A percentile compares a stretch with the other conserved stretches of the same genome.
phyloP scores from a whole-genome alignment of 30 jellyfish, hydroid and myxozoan genomes.

The Cassiopea andromeda region DNA sequence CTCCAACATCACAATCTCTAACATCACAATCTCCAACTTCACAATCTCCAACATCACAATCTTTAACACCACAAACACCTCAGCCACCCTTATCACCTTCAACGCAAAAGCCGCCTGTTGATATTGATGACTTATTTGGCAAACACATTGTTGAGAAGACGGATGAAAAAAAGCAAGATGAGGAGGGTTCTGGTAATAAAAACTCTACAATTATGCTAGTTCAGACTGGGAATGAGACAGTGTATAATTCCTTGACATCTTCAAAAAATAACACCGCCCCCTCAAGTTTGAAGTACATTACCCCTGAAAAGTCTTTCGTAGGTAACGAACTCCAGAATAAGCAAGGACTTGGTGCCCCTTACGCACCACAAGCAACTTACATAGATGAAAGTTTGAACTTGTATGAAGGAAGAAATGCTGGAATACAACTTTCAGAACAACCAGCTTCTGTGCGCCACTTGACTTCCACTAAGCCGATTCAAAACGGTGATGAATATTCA shows the following conservation, averaged over 20 bases:
- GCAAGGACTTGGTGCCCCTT: not conserved
- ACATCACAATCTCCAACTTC: too few species aligned
- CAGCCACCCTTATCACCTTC: not conserved
- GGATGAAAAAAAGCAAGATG: not conserved
- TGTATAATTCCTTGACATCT: not conserved
- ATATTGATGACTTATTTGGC: slow-evolving; percentile 41
- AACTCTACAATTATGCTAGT: slow-evolving; percentile 39
- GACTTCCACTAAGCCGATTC: not conserved
- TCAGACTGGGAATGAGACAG: slow-evolving; percentile 65
- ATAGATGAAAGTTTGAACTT: not conserved
- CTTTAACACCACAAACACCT: not conserved
- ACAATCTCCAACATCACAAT: too few species aligned
- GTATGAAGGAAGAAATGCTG: not conserved
- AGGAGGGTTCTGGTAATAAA: not conserved
- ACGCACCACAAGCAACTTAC: not conserved
- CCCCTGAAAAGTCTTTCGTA: not conserved
- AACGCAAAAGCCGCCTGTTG: not conserved
- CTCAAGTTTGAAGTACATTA: not conserved
- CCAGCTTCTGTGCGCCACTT: slow-evolving; percentile 50
- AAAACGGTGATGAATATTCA: not conserved
- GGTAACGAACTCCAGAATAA: not conserved
- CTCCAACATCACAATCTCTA: too few species aligned
- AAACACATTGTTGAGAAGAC: slow-evolving; percentile 61
- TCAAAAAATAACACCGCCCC: not conserved
- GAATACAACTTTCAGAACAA: not conserved